Conservation (phyloP, 1,140 invertebrate genomes). For the Riptortus pedestris region DNA sequence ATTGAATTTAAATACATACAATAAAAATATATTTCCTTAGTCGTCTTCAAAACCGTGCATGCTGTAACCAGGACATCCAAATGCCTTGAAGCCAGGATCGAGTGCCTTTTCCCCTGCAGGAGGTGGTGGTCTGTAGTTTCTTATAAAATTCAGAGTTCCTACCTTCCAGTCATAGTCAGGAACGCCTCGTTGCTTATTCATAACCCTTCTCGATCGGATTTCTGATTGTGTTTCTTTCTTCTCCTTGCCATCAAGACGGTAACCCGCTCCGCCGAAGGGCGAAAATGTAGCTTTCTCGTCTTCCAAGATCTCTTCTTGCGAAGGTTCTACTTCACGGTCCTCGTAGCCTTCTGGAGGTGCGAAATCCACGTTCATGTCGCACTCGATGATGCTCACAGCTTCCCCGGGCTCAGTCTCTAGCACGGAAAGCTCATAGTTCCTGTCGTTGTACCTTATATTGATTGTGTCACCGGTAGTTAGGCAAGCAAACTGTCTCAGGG, state of each 20-base stretch:
- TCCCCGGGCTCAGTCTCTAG: constrained; percentile 86
- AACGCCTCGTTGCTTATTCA: constrained; percentile 56
- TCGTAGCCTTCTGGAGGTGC: constrained; percentile 89
- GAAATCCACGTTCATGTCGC: constrained; percentile 99
- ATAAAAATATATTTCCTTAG: too few species aligned
- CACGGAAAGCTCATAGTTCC: constrained; percentile 90
- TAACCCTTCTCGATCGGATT: constrained; percentile 55
- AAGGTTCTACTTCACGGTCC: constrained; percentile 49
- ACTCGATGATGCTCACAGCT: constrained; percentile 83
- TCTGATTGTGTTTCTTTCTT: constrained; percentile 53
- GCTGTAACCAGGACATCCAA: too few species aligned
- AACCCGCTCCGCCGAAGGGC: constrained; percentile 24
- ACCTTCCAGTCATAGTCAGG: constrained; percentile 86
- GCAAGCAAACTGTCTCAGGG: constrained; percentile 92
- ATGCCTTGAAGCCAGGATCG: too few species aligned
- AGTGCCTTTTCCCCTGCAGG: too few species aligned
- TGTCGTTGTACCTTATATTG: constrained; percentile 93
- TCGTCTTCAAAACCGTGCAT: too few species aligned
- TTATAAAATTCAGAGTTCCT: constrained; percentile 71
- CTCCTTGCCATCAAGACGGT: constrained; percentile 39
- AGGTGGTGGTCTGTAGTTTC: constrained; percentile 44
- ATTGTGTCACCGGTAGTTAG: constrained; percentile 92
- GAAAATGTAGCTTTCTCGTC: background rate
- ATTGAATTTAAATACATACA: too few species aligned
- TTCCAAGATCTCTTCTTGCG: background rate